Base-by-base conservation (phyloP, 92 coral and sea anemone species). In the Bergia sp. region DNA sequence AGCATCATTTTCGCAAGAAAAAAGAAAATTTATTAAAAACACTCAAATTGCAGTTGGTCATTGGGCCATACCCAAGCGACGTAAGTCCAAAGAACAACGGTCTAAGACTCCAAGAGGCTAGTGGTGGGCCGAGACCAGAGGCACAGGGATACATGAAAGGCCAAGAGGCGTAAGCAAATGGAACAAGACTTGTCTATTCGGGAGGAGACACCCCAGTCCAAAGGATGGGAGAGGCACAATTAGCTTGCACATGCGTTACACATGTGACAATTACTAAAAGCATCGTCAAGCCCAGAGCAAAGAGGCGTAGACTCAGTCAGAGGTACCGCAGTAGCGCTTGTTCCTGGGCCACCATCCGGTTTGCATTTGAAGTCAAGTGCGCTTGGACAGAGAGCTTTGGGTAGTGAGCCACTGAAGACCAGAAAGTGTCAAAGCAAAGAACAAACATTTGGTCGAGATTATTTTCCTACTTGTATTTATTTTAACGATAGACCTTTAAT, bases 281-380 rank as follows among this genome's bases (percentile, higher is more conserved):
- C 29, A 0, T 29, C 29, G 29, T 29, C 29, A 29, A 29, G 29
- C 29, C 29, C 29, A 29, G 55, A 66, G 73, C n/a, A 66, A 66
- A 66, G 73, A 66, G 73, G 37, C 73, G 29, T 23, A 0, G 73
- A 66, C 29, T 66, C 73, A 66, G 73, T 66, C 73, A 66, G 73
- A 66, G 73, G 73, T 66, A 66, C 37, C 73, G 37, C 73, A 66
- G 73, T 66, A 66, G 73, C 73, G 73, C 73, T 66, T 66, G 73
- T 1, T 66, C 73, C 73, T 66, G 73, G 73, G 73, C 37, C 73
- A 66, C 9, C 73, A 66, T 66, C 73, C 73, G 73, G 73, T 20
- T 20, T 66, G 73, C 73, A 66, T 66, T 66, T 0, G 73, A 66
- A 66, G 73, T 66, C 0, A 66, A 66, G 73, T 66, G 73, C n/a